Evolutionary conservation across 1,140 invertebrate species (phyloP), one percentile per base, ranked within the genome.

Genomic region (Dufourea novaeangliae): DNA sequence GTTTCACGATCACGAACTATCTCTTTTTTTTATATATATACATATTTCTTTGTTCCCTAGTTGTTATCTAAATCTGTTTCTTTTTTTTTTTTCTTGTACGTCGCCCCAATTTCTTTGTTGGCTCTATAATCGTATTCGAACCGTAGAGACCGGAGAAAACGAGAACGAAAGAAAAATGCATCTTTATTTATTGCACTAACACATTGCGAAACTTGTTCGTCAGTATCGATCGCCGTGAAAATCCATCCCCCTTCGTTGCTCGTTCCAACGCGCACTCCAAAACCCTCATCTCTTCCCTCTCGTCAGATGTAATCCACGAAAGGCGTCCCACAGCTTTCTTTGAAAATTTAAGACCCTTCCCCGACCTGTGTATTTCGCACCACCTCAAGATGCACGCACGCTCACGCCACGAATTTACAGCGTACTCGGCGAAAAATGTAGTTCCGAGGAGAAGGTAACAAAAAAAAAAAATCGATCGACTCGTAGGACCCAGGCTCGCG

Each of bases 161-260:
- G 32, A 25, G 20, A n/a, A 63, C 3, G 27, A 67, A 69, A 25
- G 29, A 39, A 78, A 57, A 85, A 85, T 85, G 84, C 83, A 85
- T 50, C 69, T 85, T 84, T 85, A 85, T 85, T 85, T 85, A 85
- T 85, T 85, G 57, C 84, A 84, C 84, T 82, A 71, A 84, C 84
- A 82, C 37, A 84, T 84, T 76, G 82, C 3, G 3, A n/a, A 71
- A 75, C 61, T n/a, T 3, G 74, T 59, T 39, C 66, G 54, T 59
- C 39, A 39, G 64, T 50, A n/a, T 75, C 50, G 63, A 75, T 69
- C 73, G 50, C n/a, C 20, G 54, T 27, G 52, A 22, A n/a, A 37
- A 25, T 34, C 17, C 32, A 17, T 34, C n/a, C 39, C 29, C 50
- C 22, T 27, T 68, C 72, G 50, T 56, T 68, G 27, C 17, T 61